Evolutionary conservation across 2,113 vertebrate species (phyloP).

Genomic region (Larimichthys polyactis): DNA sequence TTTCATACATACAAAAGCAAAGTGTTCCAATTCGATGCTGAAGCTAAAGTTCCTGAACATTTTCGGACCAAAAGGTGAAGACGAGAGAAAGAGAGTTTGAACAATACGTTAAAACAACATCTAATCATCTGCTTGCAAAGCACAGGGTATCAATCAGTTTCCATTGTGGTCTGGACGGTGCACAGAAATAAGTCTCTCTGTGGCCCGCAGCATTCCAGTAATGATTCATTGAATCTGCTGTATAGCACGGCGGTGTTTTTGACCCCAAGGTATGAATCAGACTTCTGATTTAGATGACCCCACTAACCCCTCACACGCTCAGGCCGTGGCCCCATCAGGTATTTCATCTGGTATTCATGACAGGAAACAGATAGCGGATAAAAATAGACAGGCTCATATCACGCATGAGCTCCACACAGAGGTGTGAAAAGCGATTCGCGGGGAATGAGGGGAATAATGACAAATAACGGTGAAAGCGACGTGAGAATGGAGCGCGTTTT

Average conservation of each 20-base stretch:
- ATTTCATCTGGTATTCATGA: slow-evolving; percentile 50
- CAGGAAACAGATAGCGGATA: slow-evolving; percentile 45
- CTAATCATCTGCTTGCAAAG: slow-evolving; percentile 31
- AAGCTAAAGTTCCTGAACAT: background rate
- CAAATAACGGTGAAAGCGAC: slow-evolving; percentile 36
- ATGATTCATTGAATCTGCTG: slow-evolving; percentile 38
- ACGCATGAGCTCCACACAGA: slow-evolving; percentile 25
- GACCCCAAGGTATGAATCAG: slow-evolving; percentile 36
- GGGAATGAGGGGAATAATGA: slow-evolving; percentile 31
- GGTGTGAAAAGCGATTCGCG: slow-evolving; percentile 23
- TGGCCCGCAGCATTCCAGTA: background rate
- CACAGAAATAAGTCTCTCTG: slow-evolving; percentile 19
- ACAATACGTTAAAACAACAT: background rate
- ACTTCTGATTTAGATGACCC: slow-evolving; percentile 48
- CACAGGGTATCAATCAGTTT: slow-evolving; percentile 43
- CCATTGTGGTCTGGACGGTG: slow-evolving; percentile 18
- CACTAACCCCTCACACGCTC: slow-evolving; percentile 7
- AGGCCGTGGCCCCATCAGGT: slow-evolving; percentile 42
- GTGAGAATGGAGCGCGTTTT: slow-evolving; percentile 32
- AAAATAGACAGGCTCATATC: slow-evolving; percentile 52
- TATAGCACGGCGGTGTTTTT: slow-evolving; percentile 33
- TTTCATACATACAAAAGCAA: background rate
- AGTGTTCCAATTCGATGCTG: background rate
- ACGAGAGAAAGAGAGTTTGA: background rate
- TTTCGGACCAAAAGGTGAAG: slow-evolving; percentile 12